Base-by-base conservation (phyloP, 2,888 invertebrate species). In the Spodoptera exigua region DNA sequence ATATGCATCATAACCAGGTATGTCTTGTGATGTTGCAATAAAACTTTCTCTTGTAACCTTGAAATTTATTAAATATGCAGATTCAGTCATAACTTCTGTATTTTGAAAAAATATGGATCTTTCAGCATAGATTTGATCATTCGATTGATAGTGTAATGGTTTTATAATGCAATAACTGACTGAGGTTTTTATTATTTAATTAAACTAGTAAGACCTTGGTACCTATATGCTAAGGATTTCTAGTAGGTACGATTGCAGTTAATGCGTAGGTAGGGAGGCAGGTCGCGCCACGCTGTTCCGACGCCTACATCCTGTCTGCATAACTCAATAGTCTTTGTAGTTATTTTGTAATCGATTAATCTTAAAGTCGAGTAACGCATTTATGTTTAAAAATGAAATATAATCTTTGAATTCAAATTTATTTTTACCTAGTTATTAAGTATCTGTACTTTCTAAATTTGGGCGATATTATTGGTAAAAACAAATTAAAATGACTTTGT, bases 1-100 rank as follows among this genome's bases (percentile, higher is more conserved):
- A 92, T 70, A 90, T 94, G 88, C 94, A 94, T 87, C 94, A 94
- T 84, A 92, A 91, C 87, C 95, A 94, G 94, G 95, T 94, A 76
- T 76, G 54, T 63, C 34, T 13, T 10, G 18, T 39, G 5, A 11
- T 41, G n/a, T 36, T 60, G 9, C 37, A n/a, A 2, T 36, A n/a
- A 16, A 53, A 12, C 12, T 21, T 49, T 52, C 12, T 47, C 41
- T 60, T 52, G 47, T 27, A 57, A 51, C 13, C 14, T 1, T 45
- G 18, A 21, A 9, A 48, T 48, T 10, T 17, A 10, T 32, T 37
- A 27, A 7, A 27, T 27, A 27, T 27, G 27, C 27, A 7, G 27
- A 9, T 5, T 27, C 27, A 9, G 27, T 27, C 27, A n/a, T n/a
- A n/a, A n/a, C n/a, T n/a, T n/a, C n/a, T n/a, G n/a, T n/a, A n/a